Percentiles rank a stretch among this genome's conserved stretches.
Evolutionary conservation across 2,113 vertebrate species (phyloP).

Genomic region (Aleadryas rufinucha): DNA sequence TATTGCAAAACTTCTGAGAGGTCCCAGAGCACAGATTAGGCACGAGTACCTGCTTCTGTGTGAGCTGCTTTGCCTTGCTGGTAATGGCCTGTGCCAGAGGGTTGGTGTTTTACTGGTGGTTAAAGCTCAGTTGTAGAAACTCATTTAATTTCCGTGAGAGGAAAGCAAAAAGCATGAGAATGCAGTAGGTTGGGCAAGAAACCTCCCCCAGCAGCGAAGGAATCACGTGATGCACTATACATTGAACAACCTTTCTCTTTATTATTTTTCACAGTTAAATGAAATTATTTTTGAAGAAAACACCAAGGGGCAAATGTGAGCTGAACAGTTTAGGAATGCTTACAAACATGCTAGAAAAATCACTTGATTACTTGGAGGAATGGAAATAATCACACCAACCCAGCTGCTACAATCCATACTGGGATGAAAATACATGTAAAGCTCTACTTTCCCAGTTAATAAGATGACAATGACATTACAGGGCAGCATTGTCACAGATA

Average conservation of each 20-base stretch:
- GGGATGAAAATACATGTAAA: conserved; percentile 28
- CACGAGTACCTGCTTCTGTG: not conserved
- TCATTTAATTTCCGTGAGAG: not conserved
- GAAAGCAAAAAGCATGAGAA: not conserved
- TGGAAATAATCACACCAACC: not conserved
- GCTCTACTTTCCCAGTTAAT: not conserved
- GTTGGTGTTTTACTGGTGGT: not conserved
- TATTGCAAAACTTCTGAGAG: not conserved
- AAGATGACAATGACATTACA: conserved; percentile 9
- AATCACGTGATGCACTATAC: fast-evolving
- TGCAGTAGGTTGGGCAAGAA: fast-evolving
- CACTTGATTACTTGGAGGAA: not conserved
- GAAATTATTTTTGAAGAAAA: not conserved
- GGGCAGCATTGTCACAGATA: conserved; percentile 15
- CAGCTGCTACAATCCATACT: not conserved
- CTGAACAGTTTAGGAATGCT: not conserved
- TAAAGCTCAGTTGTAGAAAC: not conserved
- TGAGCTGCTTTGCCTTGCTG: not conserved
- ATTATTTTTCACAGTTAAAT: not conserved
- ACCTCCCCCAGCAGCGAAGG: not conserved
- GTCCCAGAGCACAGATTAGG: not conserved
- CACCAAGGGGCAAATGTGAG: not conserved
- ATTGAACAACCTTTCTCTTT: not conserved
- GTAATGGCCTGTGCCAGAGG: not conserved
- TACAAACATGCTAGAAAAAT: not conserved